Evolutionary conservation across 2,888 invertebrate genomes (phyloP).

Genomic region (Machimus atricapillus): DNA sequence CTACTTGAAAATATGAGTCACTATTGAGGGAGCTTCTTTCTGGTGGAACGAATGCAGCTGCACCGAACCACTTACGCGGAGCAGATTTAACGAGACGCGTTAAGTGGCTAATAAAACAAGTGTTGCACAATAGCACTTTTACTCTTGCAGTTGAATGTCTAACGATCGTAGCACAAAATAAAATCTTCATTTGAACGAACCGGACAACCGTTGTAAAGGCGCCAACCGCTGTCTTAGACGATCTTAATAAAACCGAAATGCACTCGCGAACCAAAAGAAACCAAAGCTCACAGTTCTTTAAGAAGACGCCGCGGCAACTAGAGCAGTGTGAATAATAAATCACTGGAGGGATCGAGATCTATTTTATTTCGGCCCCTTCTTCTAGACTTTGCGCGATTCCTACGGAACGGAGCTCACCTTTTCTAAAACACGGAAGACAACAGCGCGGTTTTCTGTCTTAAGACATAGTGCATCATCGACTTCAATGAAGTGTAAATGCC

Average conservation of each 20-base stretch:
- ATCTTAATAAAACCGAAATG: background rate
- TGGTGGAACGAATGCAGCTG: background rate
- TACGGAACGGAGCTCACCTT: background rate
- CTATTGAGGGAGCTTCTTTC: conserved; percentile 1
- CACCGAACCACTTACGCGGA: background rate
- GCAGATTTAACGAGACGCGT: background rate
- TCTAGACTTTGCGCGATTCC: background rate
- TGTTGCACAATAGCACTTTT: conserved; percentile 29
- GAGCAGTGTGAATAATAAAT: conserved; percentile 15
- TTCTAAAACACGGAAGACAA: background rate
- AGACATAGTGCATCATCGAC: background rate
- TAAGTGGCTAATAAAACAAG: background rate
- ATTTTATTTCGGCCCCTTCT: conserved; percentile 20
- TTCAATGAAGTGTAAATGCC: background rate
- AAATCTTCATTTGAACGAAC: background rate
- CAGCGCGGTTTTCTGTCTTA: background rate
- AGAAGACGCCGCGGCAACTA: background rate
- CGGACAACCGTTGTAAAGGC: background rate
- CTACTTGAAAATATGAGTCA: background rate
- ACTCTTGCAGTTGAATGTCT: background rate
- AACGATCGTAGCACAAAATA: background rate
- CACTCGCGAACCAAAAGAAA: background rate
- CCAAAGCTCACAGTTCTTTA: background rate
- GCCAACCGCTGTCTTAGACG: background rate
- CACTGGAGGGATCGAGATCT: background rate